A percentile compares a stretch with the other conserved stretches of the same genome.
Conservation (phyloP, 2,888 invertebrate species). For the Agonopterix subpropinquella region DNA sequence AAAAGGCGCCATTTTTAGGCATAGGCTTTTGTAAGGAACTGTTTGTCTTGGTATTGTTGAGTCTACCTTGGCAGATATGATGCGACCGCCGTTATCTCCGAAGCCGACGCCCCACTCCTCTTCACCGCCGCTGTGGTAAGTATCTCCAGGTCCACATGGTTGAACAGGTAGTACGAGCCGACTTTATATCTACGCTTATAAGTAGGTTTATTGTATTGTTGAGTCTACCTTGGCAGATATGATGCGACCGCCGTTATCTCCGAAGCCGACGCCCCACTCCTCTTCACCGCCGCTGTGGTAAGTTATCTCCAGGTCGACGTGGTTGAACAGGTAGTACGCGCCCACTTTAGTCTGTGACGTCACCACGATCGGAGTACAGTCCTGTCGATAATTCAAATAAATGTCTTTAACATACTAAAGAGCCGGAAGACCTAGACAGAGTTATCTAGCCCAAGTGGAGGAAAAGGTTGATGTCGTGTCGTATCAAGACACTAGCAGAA, state of each 20-base stretch:
- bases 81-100: constrained; percentile 89
- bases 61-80: constrained; percentile 84
- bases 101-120: constrained; percentile 88
- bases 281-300: constrained; percentile 93
- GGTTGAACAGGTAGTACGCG: constrained; percentile 96
- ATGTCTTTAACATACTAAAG: too few relatives aligned
- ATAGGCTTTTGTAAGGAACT: too few relatives aligned
- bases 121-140: constrained; percentile 91
- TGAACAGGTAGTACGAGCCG: constrained; percentile 94
- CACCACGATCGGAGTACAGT: constrained; percentile 72
- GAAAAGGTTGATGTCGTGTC: too few relatives aligned
- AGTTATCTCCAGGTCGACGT: constrained; percentile 94
- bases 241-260: constrained; percentile 91
- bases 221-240: constrained; percentile 81
- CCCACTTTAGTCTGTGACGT: constrained; percentile 78
- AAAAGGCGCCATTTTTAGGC: too few relatives aligned
- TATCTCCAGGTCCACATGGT: constrained; percentile 97
- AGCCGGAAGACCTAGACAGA: too few relatives aligned
- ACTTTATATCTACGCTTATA: constrained; percentile 31
- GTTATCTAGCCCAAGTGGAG: too few relatives aligned
- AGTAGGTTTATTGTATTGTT: too few relatives aligned
- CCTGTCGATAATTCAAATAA: too few relatives aligned
- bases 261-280: constrained; percentile 89
- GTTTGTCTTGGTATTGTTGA: too few relatives aligned
- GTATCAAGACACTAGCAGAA: too few relatives aligned